Percentiles rank a stretch among this genome's conserved stretches.
phyloP scores from a whole-genome alignment of 2,797 vertebrate species.

The Glyptemys insculpta region DNA sequence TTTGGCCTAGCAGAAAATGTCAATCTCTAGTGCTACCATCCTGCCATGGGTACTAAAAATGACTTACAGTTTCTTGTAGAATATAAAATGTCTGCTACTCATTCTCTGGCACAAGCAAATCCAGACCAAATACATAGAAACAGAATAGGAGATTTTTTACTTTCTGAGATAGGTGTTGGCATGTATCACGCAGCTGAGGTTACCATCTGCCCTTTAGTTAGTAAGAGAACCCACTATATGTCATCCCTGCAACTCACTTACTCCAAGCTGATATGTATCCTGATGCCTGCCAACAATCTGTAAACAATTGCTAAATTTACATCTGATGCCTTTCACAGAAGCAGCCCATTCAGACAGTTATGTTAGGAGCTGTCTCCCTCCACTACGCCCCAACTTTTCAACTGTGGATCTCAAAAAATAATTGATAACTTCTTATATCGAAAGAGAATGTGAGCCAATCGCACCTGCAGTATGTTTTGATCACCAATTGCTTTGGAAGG shows the following conservation, averaged over 20 bases:
- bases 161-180: not conserved
- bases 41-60: not conserved
- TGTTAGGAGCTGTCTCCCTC: not conserved
- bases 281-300: not conserved
- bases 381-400: not conserved
- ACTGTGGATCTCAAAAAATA: not conserved
- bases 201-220: not conserved
- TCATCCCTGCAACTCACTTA: not conserved
- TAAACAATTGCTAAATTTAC: constrained; percentile 7
- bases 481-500: not conserved
- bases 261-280: not conserved
- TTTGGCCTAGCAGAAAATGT: not conserved
- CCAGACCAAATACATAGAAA: not conserved
- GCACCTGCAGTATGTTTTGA: constrained; percentile 22
- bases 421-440: not conserved
- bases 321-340: not conserved
- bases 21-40: not conserved
- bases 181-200: not conserved
- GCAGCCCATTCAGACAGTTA: not conserved
- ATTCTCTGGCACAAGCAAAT: not conserved
- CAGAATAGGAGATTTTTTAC: not conserved
- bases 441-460: not conserved
- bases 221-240: constrained; percentile 11
- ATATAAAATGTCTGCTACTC: not conserved
- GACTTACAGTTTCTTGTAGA: not conserved